A percentile compares a stretch with the other conserved stretches of the same genome.
phyloP scores from a whole-genome alignment of 2,888 invertebrate species.

The Caenorhabditis sp. region DNA sequence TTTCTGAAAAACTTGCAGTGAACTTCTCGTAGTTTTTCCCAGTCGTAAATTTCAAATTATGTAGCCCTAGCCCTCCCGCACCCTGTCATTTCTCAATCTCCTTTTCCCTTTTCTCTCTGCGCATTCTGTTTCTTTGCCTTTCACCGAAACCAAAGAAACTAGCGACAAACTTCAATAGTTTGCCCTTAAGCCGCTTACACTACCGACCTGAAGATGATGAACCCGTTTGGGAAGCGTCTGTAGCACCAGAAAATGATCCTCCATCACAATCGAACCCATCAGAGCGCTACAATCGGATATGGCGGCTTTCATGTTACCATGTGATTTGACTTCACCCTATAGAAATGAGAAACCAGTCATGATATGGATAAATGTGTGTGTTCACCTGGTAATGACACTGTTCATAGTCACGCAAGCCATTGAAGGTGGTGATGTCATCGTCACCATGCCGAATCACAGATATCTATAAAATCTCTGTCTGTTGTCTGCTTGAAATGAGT shows the following conservation, averaged over 20 bases:
- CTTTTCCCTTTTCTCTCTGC: not conserved
- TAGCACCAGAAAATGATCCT: constrained; percentile 81
- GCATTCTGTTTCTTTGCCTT: not conserved
- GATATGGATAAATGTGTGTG: not conserved
- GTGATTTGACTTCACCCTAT: constrained; percentile 68
- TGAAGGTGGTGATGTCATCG: constrained; percentile 57
- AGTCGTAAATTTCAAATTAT: not conserved
- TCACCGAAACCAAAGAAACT: constrained; percentile 17
- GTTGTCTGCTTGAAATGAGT: no score
- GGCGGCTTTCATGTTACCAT: constrained; percentile 75
- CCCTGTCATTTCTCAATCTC: not conserved
- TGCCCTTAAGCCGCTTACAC: constrained; percentile 37
- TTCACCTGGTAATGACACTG: constrained; percentile 77
- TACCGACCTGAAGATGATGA: constrained; percentile 68
- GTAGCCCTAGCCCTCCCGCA: not conserved
- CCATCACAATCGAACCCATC: constrained; percentile 80
- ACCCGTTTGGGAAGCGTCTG: constrained; percentile 79
- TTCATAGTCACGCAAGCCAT: constrained; percentile 67
- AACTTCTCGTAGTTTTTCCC: not conserved
- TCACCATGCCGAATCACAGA: constrained; percentile 74
- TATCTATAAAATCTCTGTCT: constrained; percentile 64
- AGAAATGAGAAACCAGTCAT: constrained; percentile 4
- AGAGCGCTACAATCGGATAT: constrained; percentile 80
- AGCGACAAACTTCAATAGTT: constrained; percentile 1
- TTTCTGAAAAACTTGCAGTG: constrained; percentile 65